phyloP scores from a whole-genome alignment of 2,113 vertebrate species.

The Peromyscus californicus region DNA sequence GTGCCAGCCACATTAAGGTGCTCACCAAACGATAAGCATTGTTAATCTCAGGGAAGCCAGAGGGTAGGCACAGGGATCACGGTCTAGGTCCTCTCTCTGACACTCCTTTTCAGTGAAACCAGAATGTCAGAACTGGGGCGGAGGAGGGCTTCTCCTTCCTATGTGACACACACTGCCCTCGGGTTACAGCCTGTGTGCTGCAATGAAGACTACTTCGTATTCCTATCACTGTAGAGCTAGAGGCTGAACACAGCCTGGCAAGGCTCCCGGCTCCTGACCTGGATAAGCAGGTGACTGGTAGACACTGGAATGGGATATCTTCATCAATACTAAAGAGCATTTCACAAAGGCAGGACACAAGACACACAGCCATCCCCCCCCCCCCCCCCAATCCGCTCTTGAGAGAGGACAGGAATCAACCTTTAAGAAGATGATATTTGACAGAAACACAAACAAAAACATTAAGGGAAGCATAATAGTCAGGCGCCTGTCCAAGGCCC shows the following conservation, averaged over 20 bases:
- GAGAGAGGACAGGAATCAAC: constrained; percentile 73
- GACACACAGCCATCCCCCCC: neutral
- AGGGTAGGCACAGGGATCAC: neutral
- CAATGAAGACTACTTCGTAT: neutral
- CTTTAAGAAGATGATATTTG: constrained; percentile 78
- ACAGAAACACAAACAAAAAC: constrained; percentile 84
- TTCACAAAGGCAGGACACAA: constrained; percentile 69
- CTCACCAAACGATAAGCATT: neutral
- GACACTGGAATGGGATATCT: constrained; percentile 41
- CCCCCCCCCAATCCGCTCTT: constrained; percentile 1
- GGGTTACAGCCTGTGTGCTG: neutral
- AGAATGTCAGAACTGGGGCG: neutral
- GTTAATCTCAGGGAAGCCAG: neutral
- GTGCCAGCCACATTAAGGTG: neutral
- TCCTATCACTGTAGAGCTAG: neutral
- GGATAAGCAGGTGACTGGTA: neutral
- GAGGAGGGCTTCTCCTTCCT: neutral
- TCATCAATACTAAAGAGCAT: constrained; percentile 82
- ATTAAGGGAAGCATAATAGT: constrained; percentile 79
- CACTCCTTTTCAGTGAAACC: neutral
- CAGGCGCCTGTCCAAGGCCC: constrained; percentile 82
- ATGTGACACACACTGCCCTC: fast-evolving
- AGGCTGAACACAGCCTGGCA: neutral
- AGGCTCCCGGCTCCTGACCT: constrained; percentile 52
- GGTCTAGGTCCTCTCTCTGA: neutral